Base-by-base conservation (phyloP, 37 sponge, comb jelly and placozoan species). In the Spongilla lacustris region DNA sequence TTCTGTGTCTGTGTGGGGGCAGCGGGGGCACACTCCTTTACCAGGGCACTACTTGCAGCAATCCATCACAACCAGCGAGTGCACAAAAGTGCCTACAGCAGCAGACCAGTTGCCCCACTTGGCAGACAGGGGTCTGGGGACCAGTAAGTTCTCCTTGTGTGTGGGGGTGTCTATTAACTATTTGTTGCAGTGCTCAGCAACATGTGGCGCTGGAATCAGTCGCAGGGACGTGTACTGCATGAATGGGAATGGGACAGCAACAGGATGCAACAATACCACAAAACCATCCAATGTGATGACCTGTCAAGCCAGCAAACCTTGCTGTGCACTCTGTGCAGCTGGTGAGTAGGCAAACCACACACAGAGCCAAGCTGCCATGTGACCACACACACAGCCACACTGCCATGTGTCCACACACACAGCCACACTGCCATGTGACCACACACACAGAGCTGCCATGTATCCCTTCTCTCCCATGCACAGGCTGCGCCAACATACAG, bases 171-270 rank as follows among this genome's bases (percentile, higher is more conserved):
- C 19, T 19, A 13, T 58, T 17, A 10, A 10, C 4, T 77, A 8
- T 12, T 24, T 21, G 2, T 21, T 66, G 17, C 66, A 81, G 82
- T 87, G 88, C 73, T 80, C 81, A 13, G 68, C 73, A 9, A n/a
- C 76, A 2, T 87, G 88, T 75, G 88, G 82, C 0, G 0, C 26
- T 8, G 88, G 82, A 36, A 24, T 28, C 24, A 71, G 68, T 9
- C 32, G 36, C 24, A 14, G 88, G 28, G 24, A 25, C 12, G 88
- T 87, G 27, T 17, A 74, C 21, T 87, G 88, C 77, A 25, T 21
- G 21, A 72, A 72, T 29, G 73, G 31, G 31, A 32, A 32, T 11
- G 29, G 19, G 73, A 29, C 73, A 29, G 17, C 14, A 4, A 72
- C 73, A 13, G 73, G 73, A 32, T 72, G 73, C 11, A 14, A 29